These are phyloP conservation scores for Arrhamphus sclerolepis DNA, from an alignment of 2,797 vertebrate species.

Conservation along the genomic window DNA sequence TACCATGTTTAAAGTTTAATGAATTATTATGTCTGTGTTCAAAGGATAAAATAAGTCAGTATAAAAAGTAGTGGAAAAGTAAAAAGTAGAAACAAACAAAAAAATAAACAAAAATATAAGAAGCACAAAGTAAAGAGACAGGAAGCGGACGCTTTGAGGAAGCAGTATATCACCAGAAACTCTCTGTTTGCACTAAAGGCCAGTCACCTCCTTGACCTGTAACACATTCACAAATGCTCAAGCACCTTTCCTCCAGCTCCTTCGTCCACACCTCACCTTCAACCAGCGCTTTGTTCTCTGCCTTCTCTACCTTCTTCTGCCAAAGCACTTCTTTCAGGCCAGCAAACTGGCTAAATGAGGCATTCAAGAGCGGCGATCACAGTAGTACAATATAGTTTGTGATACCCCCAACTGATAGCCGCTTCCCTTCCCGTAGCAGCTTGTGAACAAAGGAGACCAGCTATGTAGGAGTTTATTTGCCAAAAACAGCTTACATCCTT, in stretches of 20 bases:
- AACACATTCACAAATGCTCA: constrained; percentile 84
- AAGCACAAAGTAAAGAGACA: constrained; percentile 45
- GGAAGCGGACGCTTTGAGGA: constrained; percentile 74
- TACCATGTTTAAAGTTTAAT: not conserved
- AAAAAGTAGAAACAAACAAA: constrained; percentile 52
- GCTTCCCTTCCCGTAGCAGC: constrained; percentile 66
- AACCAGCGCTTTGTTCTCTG: constrained; percentile 66
- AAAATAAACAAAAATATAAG: constrained; percentile 40
- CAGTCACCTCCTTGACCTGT: constrained; percentile 85
- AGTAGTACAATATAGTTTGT: constrained; percentile 80
- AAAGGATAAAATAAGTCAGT: constrained; percentile 25
- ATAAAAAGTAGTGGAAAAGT: not conserved
- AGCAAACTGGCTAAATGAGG: constrained; percentile 65
- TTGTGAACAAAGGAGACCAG: constrained; percentile 77
- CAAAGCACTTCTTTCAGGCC: constrained; percentile 44
- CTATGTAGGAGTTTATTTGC: constrained; percentile 78
- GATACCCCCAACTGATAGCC: constrained; percentile 79
- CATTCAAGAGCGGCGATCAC: constrained; percentile 69
- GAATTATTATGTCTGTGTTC: not conserved
- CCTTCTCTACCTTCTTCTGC: constrained; percentile 38
- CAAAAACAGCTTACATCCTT: constrained; percentile 85
- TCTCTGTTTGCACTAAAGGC: constrained; percentile 84
- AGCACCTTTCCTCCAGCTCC: constrained; percentile 44
- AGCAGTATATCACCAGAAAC: constrained; percentile 85
- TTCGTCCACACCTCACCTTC: constrained; percentile 43